phyloP scores from a whole-genome alignment of 2,797 vertebrate species.

The Acanthiza pusilla region DNA sequence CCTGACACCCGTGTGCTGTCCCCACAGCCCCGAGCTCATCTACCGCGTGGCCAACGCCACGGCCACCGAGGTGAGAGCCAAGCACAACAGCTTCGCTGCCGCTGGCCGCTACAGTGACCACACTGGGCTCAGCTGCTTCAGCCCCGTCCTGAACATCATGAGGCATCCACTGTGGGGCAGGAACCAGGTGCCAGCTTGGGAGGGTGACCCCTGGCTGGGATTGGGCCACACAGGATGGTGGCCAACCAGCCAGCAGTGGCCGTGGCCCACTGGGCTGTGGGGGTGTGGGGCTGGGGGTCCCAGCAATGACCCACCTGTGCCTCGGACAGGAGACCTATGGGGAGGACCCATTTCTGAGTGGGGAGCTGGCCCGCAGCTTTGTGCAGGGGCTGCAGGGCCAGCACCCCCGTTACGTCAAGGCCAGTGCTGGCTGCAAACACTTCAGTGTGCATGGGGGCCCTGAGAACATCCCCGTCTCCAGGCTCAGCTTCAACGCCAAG shows the following conservation, averaged over 20 bases:
- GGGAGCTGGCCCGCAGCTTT: constrained; percentile 57
- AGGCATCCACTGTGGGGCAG: constrained; percentile 71
- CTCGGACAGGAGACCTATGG: constrained; percentile 63
- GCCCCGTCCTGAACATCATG: constrained; percentile 72
- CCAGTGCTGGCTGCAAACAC: constrained; percentile 70
- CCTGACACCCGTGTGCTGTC: neutral
- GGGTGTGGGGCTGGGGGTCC: neutral
- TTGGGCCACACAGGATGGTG: fast-evolving
- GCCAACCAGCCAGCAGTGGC: neutral
- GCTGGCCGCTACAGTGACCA: constrained; percentile 58
- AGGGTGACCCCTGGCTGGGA: neutral
- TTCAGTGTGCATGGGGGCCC: constrained; percentile 67
- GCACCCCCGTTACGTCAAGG: constrained; percentile 65
- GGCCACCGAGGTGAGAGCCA: constrained; percentile 68
- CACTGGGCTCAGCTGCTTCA: constrained; percentile 72
- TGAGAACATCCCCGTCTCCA: constrained; percentile 63
- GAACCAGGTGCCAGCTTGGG: constrained; percentile 55
- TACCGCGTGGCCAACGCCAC: constrained; percentile 64
- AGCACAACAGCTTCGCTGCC: constrained; percentile 61
- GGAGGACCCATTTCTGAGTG: constrained; percentile 64
- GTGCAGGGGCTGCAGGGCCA: constrained; percentile 68
- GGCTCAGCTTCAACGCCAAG: constrained; percentile 62
- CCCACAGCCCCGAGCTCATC: constrained; percentile 42
- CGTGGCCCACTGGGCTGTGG: neutral
- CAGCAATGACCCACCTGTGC: fast-evolving